phyloP scores from a whole-genome alignment of 1,140 invertebrate genomes.

The Hormaphis cornu region DNA sequence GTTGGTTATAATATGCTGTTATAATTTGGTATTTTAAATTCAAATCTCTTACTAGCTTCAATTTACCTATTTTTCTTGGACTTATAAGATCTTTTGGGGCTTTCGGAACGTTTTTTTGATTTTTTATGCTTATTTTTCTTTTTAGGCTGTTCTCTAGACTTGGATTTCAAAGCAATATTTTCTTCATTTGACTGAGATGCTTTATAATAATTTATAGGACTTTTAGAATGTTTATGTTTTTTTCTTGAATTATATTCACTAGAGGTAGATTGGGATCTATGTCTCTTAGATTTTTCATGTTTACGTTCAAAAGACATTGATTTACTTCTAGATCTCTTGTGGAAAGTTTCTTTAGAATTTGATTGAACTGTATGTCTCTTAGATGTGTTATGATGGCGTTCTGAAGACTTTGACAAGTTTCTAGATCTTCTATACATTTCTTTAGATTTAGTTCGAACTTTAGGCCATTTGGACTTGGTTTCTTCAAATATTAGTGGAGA shows the following conservation, averaged over 20 bases:
- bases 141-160: neutral
- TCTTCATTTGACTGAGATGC: neutral
- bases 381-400: neutral
- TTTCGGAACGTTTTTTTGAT: neutral
- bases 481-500: neutral
- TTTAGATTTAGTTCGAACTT: neutral
- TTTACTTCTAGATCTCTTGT: neutral
- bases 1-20: neutral
- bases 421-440: neutral
- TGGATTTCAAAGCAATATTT: neutral
- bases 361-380: neutral
- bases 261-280: neutral
- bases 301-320: neutral
- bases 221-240: neutral
- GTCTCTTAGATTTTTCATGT: neutral
- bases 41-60: neutral
- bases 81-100: neutral
- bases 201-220: neutral
- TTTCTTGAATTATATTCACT: neutral
- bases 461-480: neutral
- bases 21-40: neutral
- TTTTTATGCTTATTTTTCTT: conserved; percentile 19
- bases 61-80: neutral
- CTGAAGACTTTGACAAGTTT: neutral
- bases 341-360: neutral